Evolutionary conservation across 2,888 invertebrate species (phyloP).

Genomic region (Hydrotaea diabolus): DNA sequence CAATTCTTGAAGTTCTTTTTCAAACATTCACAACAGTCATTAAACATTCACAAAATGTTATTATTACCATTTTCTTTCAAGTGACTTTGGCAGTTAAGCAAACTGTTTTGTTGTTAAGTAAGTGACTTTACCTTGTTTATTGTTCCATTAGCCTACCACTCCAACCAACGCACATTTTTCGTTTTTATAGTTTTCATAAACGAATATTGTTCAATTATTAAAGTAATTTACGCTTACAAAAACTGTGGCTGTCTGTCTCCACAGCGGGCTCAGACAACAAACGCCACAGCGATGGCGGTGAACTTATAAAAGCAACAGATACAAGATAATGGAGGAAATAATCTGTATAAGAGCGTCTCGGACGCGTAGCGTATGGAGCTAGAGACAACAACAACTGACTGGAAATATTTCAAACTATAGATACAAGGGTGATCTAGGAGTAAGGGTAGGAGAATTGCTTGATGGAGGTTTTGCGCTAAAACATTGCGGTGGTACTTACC

Average conservation of each 20-base stretch:
- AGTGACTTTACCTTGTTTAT: too few species aligned
- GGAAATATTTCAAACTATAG: neutral
- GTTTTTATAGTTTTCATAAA: neutral
- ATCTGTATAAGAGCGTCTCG: neutral
- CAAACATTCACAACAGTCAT: too few species aligned
- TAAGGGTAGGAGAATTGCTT: neutral
- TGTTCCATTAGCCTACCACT: too few species aligned
- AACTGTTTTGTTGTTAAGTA: too few species aligned
- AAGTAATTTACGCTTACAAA: conserved; percentile 11
- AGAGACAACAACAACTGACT: conserved; percentile 1
- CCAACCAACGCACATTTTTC: neutral
- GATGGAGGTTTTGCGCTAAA: neutral
- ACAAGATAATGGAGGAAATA: conserved; percentile 46
- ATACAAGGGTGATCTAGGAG: neutral
- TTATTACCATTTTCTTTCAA: too few species aligned
- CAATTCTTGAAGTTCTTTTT: too few species aligned
- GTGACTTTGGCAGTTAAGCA: too few species aligned
- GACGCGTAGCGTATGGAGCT: neutral
- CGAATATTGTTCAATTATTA: conserved; percentile 20
- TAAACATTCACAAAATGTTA: too few species aligned
- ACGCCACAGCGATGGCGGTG: neutral
- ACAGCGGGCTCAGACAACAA: neutral
- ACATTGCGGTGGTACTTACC: conserved; percentile 66
- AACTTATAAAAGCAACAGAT: conserved; percentile 17
- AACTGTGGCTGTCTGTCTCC: neutral